Evolutionary conservation across 2,113 vertebrate genomes (phyloP), one percentile per base, ranked within the genome.

Genomic region (Brachyhypopomus gauderio): DNA sequence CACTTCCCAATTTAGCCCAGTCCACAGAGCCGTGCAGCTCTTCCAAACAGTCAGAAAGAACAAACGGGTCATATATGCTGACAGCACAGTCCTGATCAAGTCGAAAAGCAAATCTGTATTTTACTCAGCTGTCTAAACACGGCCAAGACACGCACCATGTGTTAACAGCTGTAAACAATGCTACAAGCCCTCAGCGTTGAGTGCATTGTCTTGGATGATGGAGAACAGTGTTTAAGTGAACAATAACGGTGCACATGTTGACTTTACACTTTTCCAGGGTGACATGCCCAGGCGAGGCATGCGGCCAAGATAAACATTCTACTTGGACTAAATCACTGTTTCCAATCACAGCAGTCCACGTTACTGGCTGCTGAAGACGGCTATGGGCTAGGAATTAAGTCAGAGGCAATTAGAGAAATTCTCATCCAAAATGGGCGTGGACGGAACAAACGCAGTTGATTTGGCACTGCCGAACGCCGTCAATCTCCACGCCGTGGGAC

Each of bases 231-330:
- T 80, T 77, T 62, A 76, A 52, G 77, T 72, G 59, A 80, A 67
- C 77, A 77, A 14, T 67, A 34, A 72, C 72, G 52, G 20, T 58
- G 73, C 72, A 75, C 72, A 69, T 76, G 75, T 73, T 85, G 84
- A 82, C 80, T 52, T 83, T 62, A 72, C 36, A 22, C 77, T 83
- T 85, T 77, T 83, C 63, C 72, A 83, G 78, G 75, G 72, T 83
- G 77, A 85, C 80, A 83, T 30, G 67, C 77, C 84, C 78, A 79
- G 62, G 62, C 62, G 56, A 67, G 70, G 79, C 84, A 74, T 38
- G 63, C 27, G 67, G 80, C 72, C 80, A 75, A 81, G 38, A 20
- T 60, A 77, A 83, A 80, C 69, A 73, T 78, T 69, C 79, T 77
- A 48, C 23, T 64, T 23, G 74, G 77, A 80, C 48, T 83, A 52